Evolutionary conservation across 2,888 invertebrate species (phyloP), one percentile per base, ranked within the genome.

Genomic region (Pedicia rivosa): DNA sequence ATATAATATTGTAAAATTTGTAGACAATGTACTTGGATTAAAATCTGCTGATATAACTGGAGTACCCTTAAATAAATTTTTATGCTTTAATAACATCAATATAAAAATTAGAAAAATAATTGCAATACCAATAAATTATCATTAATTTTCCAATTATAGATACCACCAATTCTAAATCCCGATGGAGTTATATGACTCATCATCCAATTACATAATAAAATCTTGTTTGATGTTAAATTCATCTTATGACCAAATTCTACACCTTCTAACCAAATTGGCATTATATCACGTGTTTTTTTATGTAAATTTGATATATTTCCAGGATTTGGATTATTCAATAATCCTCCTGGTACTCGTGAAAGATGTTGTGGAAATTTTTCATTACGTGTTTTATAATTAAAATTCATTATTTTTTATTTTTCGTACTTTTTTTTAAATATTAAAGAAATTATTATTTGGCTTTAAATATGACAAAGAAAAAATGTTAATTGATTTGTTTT

Each of bases 91-190:
- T n/a, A n/a, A n/a, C n/a, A n/a, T n/a, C n/a, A n/a, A n/a, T n/a
- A n/a, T n/a, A n/a, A n/a, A n/a, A n/a, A n/a, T n/a, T n/a, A n/a
- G n/a, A n/a, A n/a, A n/a, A n/a, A n/a, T n/a, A n/a, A n/a, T n/a
- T n/a, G n/a, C n/a, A 16, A 49, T 31, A 59, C 60, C 54, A 60
- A 47, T 8, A 57, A 38, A 42, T 58, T 50, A 13, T 50, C 50
- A 2, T 40, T 14, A 7, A 49, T 42, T 9, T 49, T 51, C 12
- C 49, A 47, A 10, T 50, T 51, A 40, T 58, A 58, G 10, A 52
- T 47, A 2, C 60, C 61, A 10, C 60, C 60, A 30, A 59, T 51
- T 4, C 58, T 53, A 46, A 59, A 57, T 8, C 61, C 60, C 0
- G 56, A 48, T 1, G 60, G 53, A 26, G 48, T 50, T 12, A 48